phyloP scores from a whole-genome alignment of 1,140 invertebrate species.

The Tetramorium parvispinum region DNA sequence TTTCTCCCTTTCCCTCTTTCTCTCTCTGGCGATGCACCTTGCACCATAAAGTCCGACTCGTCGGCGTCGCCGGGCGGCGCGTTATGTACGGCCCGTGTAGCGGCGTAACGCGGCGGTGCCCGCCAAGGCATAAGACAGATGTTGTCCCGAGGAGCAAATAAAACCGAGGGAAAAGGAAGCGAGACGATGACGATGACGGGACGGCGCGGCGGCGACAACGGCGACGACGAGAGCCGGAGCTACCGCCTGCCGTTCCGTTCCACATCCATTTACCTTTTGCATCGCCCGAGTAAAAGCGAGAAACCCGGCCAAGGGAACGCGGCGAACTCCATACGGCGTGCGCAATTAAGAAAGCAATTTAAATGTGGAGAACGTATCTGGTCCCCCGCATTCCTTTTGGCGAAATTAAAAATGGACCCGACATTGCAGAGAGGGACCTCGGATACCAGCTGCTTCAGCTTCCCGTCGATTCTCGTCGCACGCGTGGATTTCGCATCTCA shows the following conservation, averaged over 20 bases:
- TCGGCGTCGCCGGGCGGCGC: slow-evolving; percentile 44
- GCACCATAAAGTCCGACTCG: slow-evolving; percentile 73
- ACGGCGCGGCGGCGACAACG: slow-evolving; percentile 22
- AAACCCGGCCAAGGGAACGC: slow-evolving; percentile 27
- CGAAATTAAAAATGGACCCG: neutral
- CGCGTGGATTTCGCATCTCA: too few species aligned
- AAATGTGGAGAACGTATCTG: neutral
- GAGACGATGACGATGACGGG: slow-evolving; percentile 46
- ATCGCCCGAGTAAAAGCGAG: slow-evolving; percentile 32
- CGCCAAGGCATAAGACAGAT: slow-evolving; percentile 74
- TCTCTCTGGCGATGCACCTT: slow-evolving; percentile 70
- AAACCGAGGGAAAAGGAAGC: slow-evolving; percentile 58
- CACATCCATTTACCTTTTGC: slow-evolving; percentile 39
- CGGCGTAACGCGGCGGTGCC: slow-evolving; percentile 61
- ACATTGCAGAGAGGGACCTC: neutral
- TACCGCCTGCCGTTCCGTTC: slow-evolving; percentile 55
- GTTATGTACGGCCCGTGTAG: slow-evolving; percentile 64
- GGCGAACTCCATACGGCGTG: neutral
- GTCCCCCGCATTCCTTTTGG: neutral
- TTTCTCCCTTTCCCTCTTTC: slow-evolving; percentile 11
- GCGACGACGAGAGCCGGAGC: slow-evolving; percentile 58
- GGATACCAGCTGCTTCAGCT: neutral
- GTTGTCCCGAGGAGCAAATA: slow-evolving; percentile 73
- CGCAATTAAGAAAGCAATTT: neutral
- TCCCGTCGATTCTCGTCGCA: too few species aligned